Base-by-base conservation (phyloP, 30 jellyfish, hydroid and myxozoan genomes). In the Mastigias papua region DNA sequence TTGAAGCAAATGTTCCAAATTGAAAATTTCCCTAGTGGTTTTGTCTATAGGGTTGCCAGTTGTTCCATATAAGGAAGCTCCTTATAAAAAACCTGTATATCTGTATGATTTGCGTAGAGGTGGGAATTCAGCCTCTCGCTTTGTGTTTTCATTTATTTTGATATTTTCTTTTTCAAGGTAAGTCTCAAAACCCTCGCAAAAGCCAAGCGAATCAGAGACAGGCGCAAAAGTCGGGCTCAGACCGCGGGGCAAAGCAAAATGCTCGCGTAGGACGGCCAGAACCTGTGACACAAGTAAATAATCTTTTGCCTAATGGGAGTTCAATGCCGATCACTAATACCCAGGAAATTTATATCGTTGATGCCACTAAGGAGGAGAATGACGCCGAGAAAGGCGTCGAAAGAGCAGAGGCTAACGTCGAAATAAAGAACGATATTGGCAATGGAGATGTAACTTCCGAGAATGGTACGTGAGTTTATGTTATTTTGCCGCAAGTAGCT, bases 221-320 rank as follows among this genome's bases (percentile, higher is more conserved):
- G 42, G 19, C 42, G 0, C 74, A 63, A 42, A 63, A 63, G 23
- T 63, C 74, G n/a, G 25, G 25, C 7, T 19, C 0, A 16, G 74
- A 63, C 37, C 74, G 74, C 74, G 74, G 74, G 7, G 26, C 74
- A 63, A 63, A 42, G 42, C 74, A 63, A 42, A 63, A 63, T 25
- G 23, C 46, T 20, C 74, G 74, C 42, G 74, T 13, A 26, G 42
- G 21, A 1, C 21, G 42, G 26, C 35, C 74, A 0, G 30, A 17
- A 4, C 69, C 69, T 57, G 74, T 26, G 42, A 27, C 7, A 63
- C 74, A 63, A 63, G 74, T 63, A 5, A 63, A 63, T 15, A 42
- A 63, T 5, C 6, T 42, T 4, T 22, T 26, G 6, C 74, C 6
- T 63, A 26, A 63, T 2, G 37, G 0, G 1, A 26, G 42, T 25